Evolutionary conservation across 2,113 vertebrate genomes (phyloP).

Genomic region (Tamias sibiricus): DNA sequence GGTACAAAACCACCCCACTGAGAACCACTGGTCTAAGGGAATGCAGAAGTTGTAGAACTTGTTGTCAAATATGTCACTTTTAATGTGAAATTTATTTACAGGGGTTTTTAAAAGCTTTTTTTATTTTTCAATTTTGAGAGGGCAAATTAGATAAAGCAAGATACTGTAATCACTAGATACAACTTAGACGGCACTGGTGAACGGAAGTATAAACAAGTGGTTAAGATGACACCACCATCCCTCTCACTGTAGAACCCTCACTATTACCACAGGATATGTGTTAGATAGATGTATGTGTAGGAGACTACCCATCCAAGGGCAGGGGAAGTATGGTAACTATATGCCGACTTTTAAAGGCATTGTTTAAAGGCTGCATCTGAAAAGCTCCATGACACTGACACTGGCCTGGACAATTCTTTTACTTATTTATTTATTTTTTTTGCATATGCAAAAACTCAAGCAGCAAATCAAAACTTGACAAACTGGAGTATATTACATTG

Average conservation of each 20-base stretch:
- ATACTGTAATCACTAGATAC: neutral
- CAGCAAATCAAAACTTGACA: neutral
- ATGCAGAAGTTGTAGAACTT: neutral
- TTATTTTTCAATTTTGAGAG: neutral
- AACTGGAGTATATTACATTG: neutral
- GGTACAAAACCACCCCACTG: neutral
- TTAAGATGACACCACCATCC: neutral
- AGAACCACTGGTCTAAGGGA: neutral
- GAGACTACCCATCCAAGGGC: neutral
- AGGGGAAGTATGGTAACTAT: neutral
- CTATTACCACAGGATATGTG: neutral
- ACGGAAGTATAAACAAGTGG: neutral
- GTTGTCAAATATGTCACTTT: neutral
- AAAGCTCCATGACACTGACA: neutral
- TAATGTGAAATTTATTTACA: neutral
- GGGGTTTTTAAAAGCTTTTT: neutral
- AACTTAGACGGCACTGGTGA: neutral
- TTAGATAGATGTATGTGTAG: neutral
- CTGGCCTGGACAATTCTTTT: neutral
- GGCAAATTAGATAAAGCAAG: neutral
- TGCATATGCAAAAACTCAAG: neutral
- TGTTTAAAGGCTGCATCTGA: neutral
- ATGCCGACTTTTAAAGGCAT: neutral
- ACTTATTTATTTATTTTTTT: neutral
- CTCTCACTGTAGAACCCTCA: neutral